Evolutionary conservation across 1,140 invertebrate genomes (phyloP), one percentile per base, ranked within the genome.

Genomic region (Anastrepha ludens): DNA sequence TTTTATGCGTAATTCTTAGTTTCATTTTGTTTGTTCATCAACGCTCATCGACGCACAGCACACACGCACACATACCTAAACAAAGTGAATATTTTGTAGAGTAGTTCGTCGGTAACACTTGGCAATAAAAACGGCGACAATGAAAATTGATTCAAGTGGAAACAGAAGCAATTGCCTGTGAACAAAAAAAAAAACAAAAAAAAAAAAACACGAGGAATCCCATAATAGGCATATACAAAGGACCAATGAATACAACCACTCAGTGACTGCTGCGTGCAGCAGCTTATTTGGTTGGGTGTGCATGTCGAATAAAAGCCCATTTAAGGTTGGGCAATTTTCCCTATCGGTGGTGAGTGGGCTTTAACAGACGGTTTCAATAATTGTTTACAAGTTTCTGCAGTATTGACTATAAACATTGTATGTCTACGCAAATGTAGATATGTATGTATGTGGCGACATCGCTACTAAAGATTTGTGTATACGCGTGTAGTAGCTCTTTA

Each of bases 91-190:
- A 74, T 39, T 74, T 74, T 47, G 67, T 47, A 81, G 58, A 81
- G 74, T 55, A 81, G n/a, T 81, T 55, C 41, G 6, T 17, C n/a
- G 17, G 50, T 81, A 9, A 7, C 74, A 81, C 47, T 67, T 67
- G n/a, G 64, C 64, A 29, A 67, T 39, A 67, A 67, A 67, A 55
- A 4, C 2, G 55, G 87, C 47, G 59, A 87, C 87, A 78, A 89
- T 89, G 87, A 88, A 89, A 90, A 89, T 85, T 90, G 89, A 91
- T 90, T 91, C 89, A 90, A 90, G 86, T 91, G 90, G 87, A 90
- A 91, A 88, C 88, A 81, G 86, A 88, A 88, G 87, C 90, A 91
- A 91, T 91, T 90, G 90, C 89, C 74, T 89, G 62, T 58, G 44
- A 86, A 86, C 41, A 86, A 86, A 86, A 50, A 78, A 9, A 60